These are phyloP conservation scores for Palythoa grandiflora DNA, from an alignment of 92 coral and sea anemone genomes.

Conservation along the genomic window DNA sequence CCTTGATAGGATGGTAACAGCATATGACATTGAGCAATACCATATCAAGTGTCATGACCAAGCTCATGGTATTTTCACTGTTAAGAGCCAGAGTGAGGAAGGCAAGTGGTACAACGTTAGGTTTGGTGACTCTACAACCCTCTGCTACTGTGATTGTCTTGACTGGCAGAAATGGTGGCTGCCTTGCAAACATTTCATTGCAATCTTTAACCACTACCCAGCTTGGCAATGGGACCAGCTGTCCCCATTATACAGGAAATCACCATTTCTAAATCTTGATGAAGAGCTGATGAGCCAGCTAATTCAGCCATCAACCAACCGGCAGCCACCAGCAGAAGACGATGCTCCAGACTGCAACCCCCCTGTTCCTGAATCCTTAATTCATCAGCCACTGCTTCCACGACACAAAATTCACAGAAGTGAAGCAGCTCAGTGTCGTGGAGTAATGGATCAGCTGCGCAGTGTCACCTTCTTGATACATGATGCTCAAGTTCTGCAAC, in stretches of 20 bases:
- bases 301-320: neutral
- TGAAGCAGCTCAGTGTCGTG: conserved; percentile 12
- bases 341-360: conserved; percentile 13
- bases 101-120: neutral
- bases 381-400: neutral
- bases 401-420: neutral
- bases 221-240: conserved; percentile 12
- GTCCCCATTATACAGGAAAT: neutral
- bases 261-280: neutral
- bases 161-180: conserved; percentile 21
- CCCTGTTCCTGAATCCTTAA: neutral
- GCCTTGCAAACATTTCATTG: conserved; percentile 20
- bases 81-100: conserved; percentile 13
- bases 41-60: conserved; percentile 35
- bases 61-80: conserved; percentile 27
- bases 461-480: neutral
- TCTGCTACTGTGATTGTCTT: conserved; percentile 1
- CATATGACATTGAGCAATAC: conserved; percentile 22
- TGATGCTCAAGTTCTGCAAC: conserved; percentile 4
- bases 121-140: neutral
- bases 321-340: neutral
- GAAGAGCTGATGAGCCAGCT: conserved; percentile 11
- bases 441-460: neutral
- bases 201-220: neutral
- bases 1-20: conserved; percentile 39